Base-by-base conservation (phyloP, 2,888 invertebrate species). In the Cheilosia pagana region DNA sequence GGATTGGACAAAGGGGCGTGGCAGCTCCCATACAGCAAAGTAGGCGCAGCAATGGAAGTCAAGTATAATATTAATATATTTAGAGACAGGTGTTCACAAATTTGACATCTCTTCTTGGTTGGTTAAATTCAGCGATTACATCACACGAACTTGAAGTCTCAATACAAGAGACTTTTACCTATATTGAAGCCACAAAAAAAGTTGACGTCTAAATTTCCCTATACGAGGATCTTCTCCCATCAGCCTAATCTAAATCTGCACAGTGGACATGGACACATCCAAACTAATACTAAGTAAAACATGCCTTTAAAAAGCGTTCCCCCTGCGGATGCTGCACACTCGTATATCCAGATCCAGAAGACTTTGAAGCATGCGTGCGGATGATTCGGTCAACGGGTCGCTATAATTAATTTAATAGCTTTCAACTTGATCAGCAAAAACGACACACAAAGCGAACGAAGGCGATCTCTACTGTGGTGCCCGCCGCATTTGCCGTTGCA, bases 371-470 rank as follows among this genome's bases (percentile, higher is more conserved):
- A 76, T 85, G 85, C 85, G 85, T 85, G 85, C 60, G 19, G 81
- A 76, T 76, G 81, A 85, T 85, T 81, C 60, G 85, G 85, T 85
- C 81, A 85, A 76, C 75, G 60, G 65, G 75, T 71, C 71, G 85
- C 65, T 85, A 76, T 85, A 75, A 85, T 85, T 85, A 85, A 76
- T 71, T 76, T 85, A 85, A 85, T 85, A 76, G 85, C 85, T 81
- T 81, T 85, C 81, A 81, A 35, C 50, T 76, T 76, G 81, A 85
- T 81, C 81, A 60, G 67, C 75, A 85, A 81, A 85, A 85, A 81
- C 70, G 81, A 67, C 79, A 81, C 63, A 59, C 60, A 68, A 74
- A 62, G 65, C 75, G 55, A 60, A 43, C 77, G 70, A 50, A 63
- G 55, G 25, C 57, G 41, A 63, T 68, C 81, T 75, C 48, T 75